Evolutionary conservation across 2,113 vertebrate species (phyloP).

Genomic region (Fulmarus glacialis): DNA sequence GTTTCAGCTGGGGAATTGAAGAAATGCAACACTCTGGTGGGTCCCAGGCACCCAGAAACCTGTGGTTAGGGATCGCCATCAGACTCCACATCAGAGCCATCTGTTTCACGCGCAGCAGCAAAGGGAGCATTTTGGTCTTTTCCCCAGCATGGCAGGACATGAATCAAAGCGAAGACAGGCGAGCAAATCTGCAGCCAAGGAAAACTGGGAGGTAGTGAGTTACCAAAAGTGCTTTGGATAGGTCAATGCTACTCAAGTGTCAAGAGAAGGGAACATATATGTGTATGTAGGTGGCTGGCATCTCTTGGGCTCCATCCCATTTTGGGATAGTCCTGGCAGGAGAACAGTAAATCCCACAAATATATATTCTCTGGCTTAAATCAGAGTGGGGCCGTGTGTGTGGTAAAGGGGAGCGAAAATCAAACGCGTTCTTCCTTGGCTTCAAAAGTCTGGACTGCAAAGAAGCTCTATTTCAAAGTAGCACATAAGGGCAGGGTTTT

Average conservation of each 20-base stretch:
- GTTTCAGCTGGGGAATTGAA: neutral
- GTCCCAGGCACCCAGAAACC: neutral
- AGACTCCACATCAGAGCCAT: neutral
- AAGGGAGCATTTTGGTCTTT: neutral
- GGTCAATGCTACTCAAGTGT: neutral
- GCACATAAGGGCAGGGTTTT: neutral
- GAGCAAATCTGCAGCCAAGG: neutral
- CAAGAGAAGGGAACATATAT: neutral
- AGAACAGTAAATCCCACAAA: neutral
- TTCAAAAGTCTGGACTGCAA: neutral
- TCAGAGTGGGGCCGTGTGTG: neutral
- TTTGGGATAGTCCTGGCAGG: neutral
- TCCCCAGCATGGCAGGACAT: neutral
- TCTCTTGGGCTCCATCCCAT: neutral
- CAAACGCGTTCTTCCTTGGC: neutral
- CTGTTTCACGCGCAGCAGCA: neutral
- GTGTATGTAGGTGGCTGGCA: neutral
- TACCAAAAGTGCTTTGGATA: neutral
- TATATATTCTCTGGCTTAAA: neutral
- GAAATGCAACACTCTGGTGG: accelerated
- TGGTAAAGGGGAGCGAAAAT: neutral
- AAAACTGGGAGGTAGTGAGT: conserved; percentile 11
- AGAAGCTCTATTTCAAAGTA: neutral
- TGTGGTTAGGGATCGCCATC: neutral
- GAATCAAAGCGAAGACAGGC: neutral